These are phyloP conservation scores for Cryptocephalus moraei DNA, from an alignment of 2,888 invertebrate species.

Conservation along the genomic window DNA sequence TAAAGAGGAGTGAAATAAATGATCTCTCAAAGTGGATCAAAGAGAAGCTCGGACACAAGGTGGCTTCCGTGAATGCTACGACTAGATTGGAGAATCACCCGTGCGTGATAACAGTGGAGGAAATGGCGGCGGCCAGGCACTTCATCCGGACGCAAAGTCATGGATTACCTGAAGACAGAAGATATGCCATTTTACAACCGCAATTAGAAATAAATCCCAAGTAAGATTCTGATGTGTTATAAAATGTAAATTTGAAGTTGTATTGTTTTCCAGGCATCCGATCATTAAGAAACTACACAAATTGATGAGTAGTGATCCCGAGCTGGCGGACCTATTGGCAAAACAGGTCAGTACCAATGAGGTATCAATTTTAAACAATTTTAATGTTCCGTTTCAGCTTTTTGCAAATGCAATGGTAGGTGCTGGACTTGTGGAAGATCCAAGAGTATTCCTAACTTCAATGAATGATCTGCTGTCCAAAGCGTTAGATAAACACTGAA, in stretches of 20 bases:
- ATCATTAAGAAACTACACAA: constrained; percentile 80
- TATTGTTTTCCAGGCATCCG: constrained; percentile 56
- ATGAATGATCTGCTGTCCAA: constrained; percentile 79
- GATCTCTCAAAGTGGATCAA: constrained; percentile 72
- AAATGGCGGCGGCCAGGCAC: constrained; percentile 94
- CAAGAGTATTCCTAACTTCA: constrained; percentile 69
- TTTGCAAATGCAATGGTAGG: constrained; percentile 93
- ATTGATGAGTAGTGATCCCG: constrained; percentile 62
- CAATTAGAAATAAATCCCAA: constrained; percentile 90
- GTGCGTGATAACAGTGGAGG: constrained; percentile 88
- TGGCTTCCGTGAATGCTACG: constrained; percentile 74
- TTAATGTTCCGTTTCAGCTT: constrained; percentile 45
- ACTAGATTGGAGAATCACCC: constrained; percentile 80
- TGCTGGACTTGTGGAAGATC: constrained; percentile 88
- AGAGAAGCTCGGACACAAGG: constrained; percentile 65
- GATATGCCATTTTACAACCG: constrained; percentile 79
- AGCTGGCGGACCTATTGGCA: constrained; percentile 72
- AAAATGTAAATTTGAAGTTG: constrained; percentile 1
- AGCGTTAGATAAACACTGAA: constrained; percentile 59
- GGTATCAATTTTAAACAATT: neutral
- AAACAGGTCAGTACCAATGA: constrained; percentile 54
- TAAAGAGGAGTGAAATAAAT: constrained; percentile 66
- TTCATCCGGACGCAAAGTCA: constrained; percentile 85
- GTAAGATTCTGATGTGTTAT: constrained; percentile 39
- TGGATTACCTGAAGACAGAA: constrained; percentile 70